These are phyloP conservation scores for Cotesia typhae DNA, from an alignment of 1,140 invertebrate genomes.

Conservation along the genomic window DNA sequence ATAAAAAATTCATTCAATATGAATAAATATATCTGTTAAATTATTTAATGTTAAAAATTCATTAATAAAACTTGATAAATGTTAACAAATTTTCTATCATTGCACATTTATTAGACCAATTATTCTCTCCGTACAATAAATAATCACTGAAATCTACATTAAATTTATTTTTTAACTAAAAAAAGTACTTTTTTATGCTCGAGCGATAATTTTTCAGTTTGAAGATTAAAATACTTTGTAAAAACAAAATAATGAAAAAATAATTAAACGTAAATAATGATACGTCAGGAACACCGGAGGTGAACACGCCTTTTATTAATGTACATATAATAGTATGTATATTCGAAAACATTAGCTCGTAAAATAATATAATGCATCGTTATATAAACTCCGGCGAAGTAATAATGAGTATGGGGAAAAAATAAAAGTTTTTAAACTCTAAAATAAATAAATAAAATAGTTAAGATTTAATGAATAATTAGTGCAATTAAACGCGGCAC, in stretches of 20 bases:
- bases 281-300: constrained; percentile 16
- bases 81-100: too few species aligned
- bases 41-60: too few species aligned
- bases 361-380: constrained; percentile 4
- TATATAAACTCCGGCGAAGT: constrained; percentile 2
- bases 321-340: constrained; percentile 17
- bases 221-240: background rate
- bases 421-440: background rate
- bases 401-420: too few species aligned
- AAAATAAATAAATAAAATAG: too few species aligned
- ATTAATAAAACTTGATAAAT: too few species aligned
- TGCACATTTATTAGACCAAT: too few species aligned
- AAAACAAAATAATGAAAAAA: constrained; percentile 15
- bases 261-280: constrained; percentile 20
- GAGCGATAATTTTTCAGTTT: too few species aligned
- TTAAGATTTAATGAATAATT: constrained; percentile 35
- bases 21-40: too few species aligned
- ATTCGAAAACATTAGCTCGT: constrained; percentile 9
- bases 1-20: too few species aligned
- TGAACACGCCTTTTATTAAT: constrained; percentile 25
- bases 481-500: constrained; percentile 37
- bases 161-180: too few species aligned
- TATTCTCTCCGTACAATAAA: background rate
- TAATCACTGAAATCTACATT: background rate
- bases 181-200: too few species aligned